A percentile compares a stretch with the other conserved stretches of the same genome.
Evolutionary conservation across 2,888 invertebrate genomes (phyloP).

Genomic region (Leistus spinibarbis): DNA sequence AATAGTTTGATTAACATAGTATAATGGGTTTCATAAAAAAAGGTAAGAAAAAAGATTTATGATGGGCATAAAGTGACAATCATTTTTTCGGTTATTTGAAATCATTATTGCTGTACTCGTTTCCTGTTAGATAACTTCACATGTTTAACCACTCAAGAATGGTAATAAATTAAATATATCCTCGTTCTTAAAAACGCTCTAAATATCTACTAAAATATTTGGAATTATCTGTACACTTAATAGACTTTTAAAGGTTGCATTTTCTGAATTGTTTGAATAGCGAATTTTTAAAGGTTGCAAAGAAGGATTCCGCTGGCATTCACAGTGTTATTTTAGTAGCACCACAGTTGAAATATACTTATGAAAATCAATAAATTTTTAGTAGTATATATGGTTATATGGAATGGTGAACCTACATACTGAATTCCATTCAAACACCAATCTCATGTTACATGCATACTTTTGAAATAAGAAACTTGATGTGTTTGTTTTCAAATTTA

Average conservation of each 20-base stretch:
- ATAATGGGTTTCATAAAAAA: not conserved
- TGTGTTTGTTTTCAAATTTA: not conserved
- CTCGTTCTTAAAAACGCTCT: not conserved
- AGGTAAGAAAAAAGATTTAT: conserved; percentile 2
- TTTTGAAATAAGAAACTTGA: conserved; percentile 9
- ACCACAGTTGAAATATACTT: conserved; percentile 1
- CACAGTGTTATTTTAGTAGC: not conserved
- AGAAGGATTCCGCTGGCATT: not conserved
- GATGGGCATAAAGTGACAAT: not conserved
- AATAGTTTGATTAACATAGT: not conserved
- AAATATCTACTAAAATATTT: not conserved
- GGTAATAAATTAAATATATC: not conserved
- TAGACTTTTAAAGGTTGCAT: not conserved
- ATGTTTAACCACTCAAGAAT: not conserved
- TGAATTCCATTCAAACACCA: conserved; percentile 9
- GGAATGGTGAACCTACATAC: conserved; percentile 17
- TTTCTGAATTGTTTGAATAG: not conserved
- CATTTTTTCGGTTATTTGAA: not conserved
- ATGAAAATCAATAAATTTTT: conserved; percentile 22
- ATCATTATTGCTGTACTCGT: not conserved
- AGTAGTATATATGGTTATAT: too few species aligned
- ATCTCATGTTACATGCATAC: conserved; percentile 9
- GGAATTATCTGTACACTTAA: not conserved
- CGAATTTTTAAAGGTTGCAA: not conserved
- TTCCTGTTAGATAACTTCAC: not conserved